Evolutionary conservation across 1,140 invertebrate genomes (phyloP), one percentile per base, ranked within the genome.

Genomic region (Palaemon carinicauda): DNA sequence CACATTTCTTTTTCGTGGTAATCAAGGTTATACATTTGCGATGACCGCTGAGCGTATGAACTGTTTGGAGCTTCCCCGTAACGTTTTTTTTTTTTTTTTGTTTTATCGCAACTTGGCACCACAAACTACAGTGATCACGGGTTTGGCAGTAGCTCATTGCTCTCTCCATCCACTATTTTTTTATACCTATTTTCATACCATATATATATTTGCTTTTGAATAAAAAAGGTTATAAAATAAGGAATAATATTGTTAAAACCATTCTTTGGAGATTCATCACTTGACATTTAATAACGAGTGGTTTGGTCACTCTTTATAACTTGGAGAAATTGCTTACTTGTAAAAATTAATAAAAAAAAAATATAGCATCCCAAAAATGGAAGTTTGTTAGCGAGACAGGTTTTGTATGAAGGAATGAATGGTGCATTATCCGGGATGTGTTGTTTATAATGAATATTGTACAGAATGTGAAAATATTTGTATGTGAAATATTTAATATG

Each of bases 401-500:
- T 31, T 27, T 15, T 24, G 29, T 17, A 31, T 14, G 65, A 69
- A 21, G 27, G 56, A 81, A 81, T 81, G 60, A 65, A 19, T 33
- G 31, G 56, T 71, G 33, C 29, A 60, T 41, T 41, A 41, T 12
- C 41, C 12, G 33, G 56, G 60, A n/a, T 10, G 31, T 54, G 31
- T 24, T 73, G 69, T 74, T 41, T 74, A 54, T 82, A 74, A 17
- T 75, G 81, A 69, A 74, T 33, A 73, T 19, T 82, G 52, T 74
- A 75, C 71, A 74, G 81, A 33, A 29, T 29, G n/a, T 53, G 71
- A 14, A 54, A 21, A 60, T 29, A 82, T 53, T 54, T 75, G 71
- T 73, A 74, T 82, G 69, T 74, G 52, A 80, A 31, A 80, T 80
- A 80, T 80, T 80, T 80, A 80, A 80, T 80, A 80, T 41, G 41